A percentile compares a stretch with the other conserved stretches of the same genome.
These are phyloP conservation scores for Sebastes ruberrimus DNA, from an alignment of 2,797 vertebrate genomes.

Conservation along the genomic window DNA sequence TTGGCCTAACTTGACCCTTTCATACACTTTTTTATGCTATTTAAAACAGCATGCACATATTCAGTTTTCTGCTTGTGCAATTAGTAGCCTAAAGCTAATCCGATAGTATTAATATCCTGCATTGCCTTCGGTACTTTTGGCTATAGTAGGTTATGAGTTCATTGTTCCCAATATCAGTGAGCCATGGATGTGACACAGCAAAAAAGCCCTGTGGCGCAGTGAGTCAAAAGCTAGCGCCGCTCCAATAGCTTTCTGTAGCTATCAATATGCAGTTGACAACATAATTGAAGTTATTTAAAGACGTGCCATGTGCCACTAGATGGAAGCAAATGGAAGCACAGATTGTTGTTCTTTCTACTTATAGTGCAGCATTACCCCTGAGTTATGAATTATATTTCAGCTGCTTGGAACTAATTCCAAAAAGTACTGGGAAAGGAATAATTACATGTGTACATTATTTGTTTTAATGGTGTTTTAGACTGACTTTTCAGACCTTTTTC, in stretches of 20 bases:
- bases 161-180: constrained; percentile 32
- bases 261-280: constrained; percentile 43
- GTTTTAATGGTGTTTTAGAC: neutral
- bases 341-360: constrained; percentile 19
- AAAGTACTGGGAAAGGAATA: neutral
- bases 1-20: constrained; percentile 17
- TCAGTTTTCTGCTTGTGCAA: constrained; percentile 3
- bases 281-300: constrained; percentile 55
- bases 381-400: constrained; percentile 18
- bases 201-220: constrained; percentile 6
- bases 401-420: neutral
- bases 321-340: constrained; percentile 35
- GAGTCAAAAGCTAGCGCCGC: constrained; percentile 12
- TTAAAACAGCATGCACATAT: neutral
- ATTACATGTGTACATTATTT: neutral
- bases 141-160: constrained; percentile 3
- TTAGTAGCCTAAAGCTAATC: constrained; percentile 9
- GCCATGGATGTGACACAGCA: constrained; percentile 24
- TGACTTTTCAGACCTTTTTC: neutral
- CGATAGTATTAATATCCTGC: constrained; percentile 3
- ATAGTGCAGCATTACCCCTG: constrained; percentile 8
- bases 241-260: constrained; percentile 28
- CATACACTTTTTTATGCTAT: neutral
- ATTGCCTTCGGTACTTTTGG: neutral
- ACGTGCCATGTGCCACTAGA: constrained; percentile 26